A percentile compares a stretch with the other conserved stretches of the same genome.
Conservation (phyloP, 2,113 vertebrate species). For the Candoia aspera region DNA sequence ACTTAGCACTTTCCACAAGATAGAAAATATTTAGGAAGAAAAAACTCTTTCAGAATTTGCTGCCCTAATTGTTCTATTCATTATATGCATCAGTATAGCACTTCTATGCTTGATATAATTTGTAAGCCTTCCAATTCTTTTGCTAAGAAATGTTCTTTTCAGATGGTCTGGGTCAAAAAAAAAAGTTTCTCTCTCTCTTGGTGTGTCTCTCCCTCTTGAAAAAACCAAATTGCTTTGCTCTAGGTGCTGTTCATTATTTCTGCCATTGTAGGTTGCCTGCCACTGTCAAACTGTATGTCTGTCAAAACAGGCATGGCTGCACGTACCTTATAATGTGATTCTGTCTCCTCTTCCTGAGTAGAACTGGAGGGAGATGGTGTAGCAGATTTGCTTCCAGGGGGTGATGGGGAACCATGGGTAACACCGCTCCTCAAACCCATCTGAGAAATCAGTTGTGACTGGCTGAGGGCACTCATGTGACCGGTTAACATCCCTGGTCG, state of each 20-base stretch:
- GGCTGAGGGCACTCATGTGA: constrained; percentile 89
- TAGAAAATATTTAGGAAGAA: constrained; percentile 13
- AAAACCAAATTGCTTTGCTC: not conserved
- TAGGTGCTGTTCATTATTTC: not conserved
- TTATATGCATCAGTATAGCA: not conserved
- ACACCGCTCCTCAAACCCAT: constrained; percentile 85
- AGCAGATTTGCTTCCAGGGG: constrained; percentile 96
- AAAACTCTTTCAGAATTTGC: constrained; percentile 14
- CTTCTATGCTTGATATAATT: not conserved
- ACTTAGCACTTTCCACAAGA: rapidly evolving
- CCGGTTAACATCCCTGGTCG: constrained; percentile 87
- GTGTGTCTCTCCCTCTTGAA: not conserved
- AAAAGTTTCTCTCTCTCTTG: not conserved
- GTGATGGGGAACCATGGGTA: constrained; percentile 93
- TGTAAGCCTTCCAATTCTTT: not conserved
- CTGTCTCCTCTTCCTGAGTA: constrained; percentile 96
- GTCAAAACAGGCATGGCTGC: not conserved
- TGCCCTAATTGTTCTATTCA: not conserved
- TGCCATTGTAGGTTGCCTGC: rapidly evolving
- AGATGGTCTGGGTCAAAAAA: constrained; percentile 8
- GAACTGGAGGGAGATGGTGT: constrained; percentile 98
- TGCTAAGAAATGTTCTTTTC: constrained; percentile 4
- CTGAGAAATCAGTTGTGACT: constrained; percentile 95
- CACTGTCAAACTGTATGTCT: not conserved
- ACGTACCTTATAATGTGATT: constrained; percentile 92